A percentile compares a stretch with the other conserved stretches of the same genome.
These are phyloP conservation scores for Nothobranchius kuhntae DNA, from an alignment of 2,113 vertebrate species.

Conservation along the genomic window DNA sequence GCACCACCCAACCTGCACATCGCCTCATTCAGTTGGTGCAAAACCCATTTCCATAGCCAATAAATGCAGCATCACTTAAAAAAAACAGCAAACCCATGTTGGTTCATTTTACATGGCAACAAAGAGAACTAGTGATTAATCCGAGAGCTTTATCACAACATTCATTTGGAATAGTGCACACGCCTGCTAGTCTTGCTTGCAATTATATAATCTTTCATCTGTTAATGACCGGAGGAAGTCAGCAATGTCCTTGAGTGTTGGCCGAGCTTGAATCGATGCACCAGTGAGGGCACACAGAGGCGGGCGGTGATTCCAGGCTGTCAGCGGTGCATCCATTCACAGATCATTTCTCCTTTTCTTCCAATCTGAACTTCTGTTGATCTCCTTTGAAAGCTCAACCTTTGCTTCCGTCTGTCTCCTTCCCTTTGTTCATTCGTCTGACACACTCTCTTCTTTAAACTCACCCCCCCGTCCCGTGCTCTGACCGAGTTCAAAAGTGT, in stretches of 20 bases:
- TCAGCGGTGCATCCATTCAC: constrained; percentile 79
- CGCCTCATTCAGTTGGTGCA: constrained; percentile 74
- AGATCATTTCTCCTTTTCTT: constrained; percentile 24
- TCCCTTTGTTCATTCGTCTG: constrained; percentile 56
- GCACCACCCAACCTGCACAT: constrained; percentile 70
- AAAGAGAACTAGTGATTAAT: constrained; percentile 85
- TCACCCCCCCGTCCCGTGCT: constrained; percentile 15
- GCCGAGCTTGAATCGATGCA: constrained; percentile 81
- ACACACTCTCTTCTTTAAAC: constrained; percentile 48
- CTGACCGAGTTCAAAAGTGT: constrained; percentile 55
- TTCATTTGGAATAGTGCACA: constrained; percentile 90
- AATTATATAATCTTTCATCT: constrained; percentile 91
- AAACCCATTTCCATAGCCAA: constrained; percentile 88
- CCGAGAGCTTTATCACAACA: constrained; percentile 84
- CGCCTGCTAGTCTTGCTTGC: constrained; percentile 85
- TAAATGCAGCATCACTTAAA: constrained; percentile 81
- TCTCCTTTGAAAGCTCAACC: constrained; percentile 60
- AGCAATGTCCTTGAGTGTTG: constrained; percentile 86
- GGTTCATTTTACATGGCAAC: constrained; percentile 89
- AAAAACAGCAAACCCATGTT: constrained; percentile 77
- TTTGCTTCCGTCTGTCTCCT: constrained; percentile 52
- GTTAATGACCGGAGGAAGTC: constrained; percentile 86
- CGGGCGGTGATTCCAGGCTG: constrained; percentile 81
- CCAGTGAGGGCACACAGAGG: constrained; percentile 67
- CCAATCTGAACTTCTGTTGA: constrained; percentile 44